Evolutionary conservation across 1,140 invertebrate genomes (phyloP), one percentile per base, ranked within the genome.

Genomic region (Ceratosolen solmsi): DNA sequence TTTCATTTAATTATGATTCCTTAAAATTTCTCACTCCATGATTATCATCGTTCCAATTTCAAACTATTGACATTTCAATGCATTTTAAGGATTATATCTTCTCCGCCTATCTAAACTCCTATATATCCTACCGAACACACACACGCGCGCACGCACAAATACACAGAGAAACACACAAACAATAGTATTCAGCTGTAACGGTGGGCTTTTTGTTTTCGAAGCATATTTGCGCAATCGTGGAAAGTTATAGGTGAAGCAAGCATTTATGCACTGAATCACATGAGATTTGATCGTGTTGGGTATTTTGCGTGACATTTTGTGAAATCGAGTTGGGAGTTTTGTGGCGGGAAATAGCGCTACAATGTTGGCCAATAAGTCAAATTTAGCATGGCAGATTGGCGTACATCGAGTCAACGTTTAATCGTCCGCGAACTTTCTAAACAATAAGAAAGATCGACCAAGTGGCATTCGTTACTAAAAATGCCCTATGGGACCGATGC

Each of bases 251-350:
- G 63, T 38, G 36, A 63, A 33, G 51, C 9, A 22, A 22, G 17
- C 5, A 46, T 9, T n/a, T 9, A 25, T 15, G 25, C 25, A 33
- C 0, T 17, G 4, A n/a, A 68, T 68, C 30, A 68, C 63, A 33
- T 38, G 63, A 68, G 63, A 38, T 38, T 38, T 17, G 27, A 63
- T 63, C 33, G 22, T 68, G 22, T 38, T 38, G 7, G 63, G 38
- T 68, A 68, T 68, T 33, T 68, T 13, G 63, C 36, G 63, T 22
- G 63, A 68, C 63, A 68, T 38, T 68, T 68, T 68, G 22, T 54
- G 5, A 54, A 54, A 46, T 46, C 41, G 41, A 13, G 41, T 46
- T 13, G 41, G 5, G 51, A 3, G 51, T 22, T 20, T 54, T 3
- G 20, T 54, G 51, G 33, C 20, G 33, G 33, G 36, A 68, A 36